A percentile compares a stretch with the other conserved stretches of the same genome.
Conservation (phyloP, 2,888 invertebrate genomes). For the Drepanosiphum platanoidis region DNA sequence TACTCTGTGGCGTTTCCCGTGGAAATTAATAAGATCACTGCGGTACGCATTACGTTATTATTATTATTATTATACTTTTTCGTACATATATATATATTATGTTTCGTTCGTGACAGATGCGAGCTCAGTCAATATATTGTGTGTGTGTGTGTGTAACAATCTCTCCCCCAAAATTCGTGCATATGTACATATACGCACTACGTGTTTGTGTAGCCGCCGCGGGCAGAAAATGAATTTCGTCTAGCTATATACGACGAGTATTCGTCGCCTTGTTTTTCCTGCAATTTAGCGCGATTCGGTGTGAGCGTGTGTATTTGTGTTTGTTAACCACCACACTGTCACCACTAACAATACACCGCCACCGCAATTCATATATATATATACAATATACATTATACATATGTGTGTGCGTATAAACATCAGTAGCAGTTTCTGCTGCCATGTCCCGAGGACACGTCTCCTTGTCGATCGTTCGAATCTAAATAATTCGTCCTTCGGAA, state of each 20-base stretch:
- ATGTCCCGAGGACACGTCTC: slow-evolving; percentile 27
- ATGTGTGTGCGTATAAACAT: not conserved
- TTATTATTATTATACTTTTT: not conserved
- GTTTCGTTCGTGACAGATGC: slow-evolving; percentile 39
- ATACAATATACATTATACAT: not conserved
- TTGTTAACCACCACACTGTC: slow-evolving; percentile 33
- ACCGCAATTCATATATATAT: slow-evolving; percentile 22
- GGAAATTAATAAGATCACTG: not conserved
- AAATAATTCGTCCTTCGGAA: not conserved
- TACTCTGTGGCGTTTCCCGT: not conserved
- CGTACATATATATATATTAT: not conserved
- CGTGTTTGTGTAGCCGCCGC: slow-evolving; percentile 46
- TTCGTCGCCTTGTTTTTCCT: slow-evolving; percentile 57
- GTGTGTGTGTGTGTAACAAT: not conserved
- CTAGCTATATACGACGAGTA: slow-evolving; percentile 1
- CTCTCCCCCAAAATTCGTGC: not conserved
- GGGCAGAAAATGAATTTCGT: slow-evolving; percentile 45
- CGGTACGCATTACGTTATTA: too few relatives aligned
- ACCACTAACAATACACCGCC: slow-evolving; percentile 40
- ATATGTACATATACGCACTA: not conserved
- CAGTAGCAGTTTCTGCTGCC: not conserved
- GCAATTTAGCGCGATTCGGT: slow-evolving; percentile 22
- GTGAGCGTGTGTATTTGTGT: slow-evolving; percentile 1
- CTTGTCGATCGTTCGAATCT: slow-evolving; percentile 21
- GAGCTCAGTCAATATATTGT: not conserved